Conservation (phyloP, 2,888 invertebrate genomes). For the Tanytarsus gracilentus region DNA sequence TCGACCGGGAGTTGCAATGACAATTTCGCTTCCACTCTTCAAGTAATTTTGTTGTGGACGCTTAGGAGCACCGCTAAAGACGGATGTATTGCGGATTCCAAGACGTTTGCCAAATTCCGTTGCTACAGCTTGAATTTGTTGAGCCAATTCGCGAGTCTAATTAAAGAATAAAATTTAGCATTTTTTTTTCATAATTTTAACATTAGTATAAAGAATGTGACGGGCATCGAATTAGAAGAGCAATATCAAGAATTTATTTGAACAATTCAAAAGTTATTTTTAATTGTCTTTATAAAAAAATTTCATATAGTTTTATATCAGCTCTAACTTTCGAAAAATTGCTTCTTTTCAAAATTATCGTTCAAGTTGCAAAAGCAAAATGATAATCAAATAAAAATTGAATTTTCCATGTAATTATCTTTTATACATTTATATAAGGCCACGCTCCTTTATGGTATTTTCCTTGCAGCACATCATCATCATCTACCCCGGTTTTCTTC, state of each 20-base stretch:
- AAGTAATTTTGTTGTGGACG: constrained; percentile 80
- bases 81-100: constrained; percentile 81
- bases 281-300: too few relatives aligned
- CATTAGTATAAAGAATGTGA: too few relatives aligned
- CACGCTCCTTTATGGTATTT: too few relatives aligned
- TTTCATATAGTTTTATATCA: too few relatives aligned
- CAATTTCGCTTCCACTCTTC: constrained; percentile 81
- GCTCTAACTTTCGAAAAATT: too few relatives aligned
- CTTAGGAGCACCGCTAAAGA: constrained; percentile 98
- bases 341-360: background rate
- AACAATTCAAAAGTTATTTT: too few relatives aligned
- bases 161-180: too few relatives aligned
- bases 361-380: background rate
- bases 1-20: constrained; percentile 93
- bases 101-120: constrained; percentile 85
- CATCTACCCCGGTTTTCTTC: background rate
- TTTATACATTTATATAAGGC: constrained; percentile 7
- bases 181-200: too few relatives aligned
- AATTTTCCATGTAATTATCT: constrained; percentile 27
- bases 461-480: too few relatives aligned
- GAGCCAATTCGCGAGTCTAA: constrained; percentile 81
- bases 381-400: constrained; percentile 24
- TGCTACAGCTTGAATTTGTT: constrained; percentile 89
- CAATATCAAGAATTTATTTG: too few relatives aligned
- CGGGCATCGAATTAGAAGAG: too few relatives aligned